A percentile compares a stretch with the other conserved stretches of the same genome.
Conservation (phyloP, 1,140 invertebrate species). For the Thaumatotibia leucotreta region DNA sequence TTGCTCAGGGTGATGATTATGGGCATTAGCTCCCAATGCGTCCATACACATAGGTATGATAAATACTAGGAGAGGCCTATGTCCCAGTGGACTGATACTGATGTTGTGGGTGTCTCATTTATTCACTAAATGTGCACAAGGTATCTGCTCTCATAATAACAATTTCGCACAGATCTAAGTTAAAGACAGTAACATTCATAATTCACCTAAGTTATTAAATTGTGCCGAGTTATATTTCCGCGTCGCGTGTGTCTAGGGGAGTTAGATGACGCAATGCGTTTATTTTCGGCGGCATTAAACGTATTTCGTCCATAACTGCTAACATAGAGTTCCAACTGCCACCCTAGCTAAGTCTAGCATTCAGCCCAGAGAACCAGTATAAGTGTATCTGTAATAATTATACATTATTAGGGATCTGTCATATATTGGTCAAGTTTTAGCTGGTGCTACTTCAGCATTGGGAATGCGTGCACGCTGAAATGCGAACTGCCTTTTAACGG, state of each 20-base stretch:
- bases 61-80: too few relatives aligned
- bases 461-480: slow-evolving; percentile 17
- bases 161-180: too few relatives aligned
- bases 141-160: too few relatives aligned
- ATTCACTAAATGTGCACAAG: too few relatives aligned
- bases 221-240: slow-evolving; percentile 25
- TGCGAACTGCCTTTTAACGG: slow-evolving; percentile 13
- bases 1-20: too few relatives aligned
- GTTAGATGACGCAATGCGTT: slow-evolving; percentile 34
- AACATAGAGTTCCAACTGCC: background rate
- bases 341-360: background rate
- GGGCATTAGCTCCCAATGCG: too few relatives aligned
- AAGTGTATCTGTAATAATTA: background rate
- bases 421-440: background rate
- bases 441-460: background rate
- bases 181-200: too few relatives aligned
- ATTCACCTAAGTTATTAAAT: background rate
- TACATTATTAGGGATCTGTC: background rate
- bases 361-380: background rate
- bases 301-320: slow-evolving; percentile 25
- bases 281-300: slow-evolving; percentile 31
- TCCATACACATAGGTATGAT: too few relatives aligned
- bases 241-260: slow-evolving; percentile 36
- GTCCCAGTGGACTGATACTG: too few relatives aligned
- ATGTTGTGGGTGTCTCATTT: too few relatives aligned